Evolutionary conservation across 2,797 vertebrate species (phyloP).

Genomic region (Nannoperca australis): DNA sequence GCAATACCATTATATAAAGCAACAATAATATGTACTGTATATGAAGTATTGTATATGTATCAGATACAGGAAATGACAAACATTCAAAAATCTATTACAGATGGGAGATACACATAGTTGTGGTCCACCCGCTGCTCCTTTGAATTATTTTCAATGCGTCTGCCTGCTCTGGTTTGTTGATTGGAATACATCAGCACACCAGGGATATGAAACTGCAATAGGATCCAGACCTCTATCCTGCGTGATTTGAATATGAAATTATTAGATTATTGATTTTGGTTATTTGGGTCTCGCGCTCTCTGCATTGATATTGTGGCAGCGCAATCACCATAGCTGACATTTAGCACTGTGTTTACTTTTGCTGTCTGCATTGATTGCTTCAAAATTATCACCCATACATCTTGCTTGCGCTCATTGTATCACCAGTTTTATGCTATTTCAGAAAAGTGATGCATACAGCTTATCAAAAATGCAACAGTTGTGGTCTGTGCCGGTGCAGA

Average conservation of each 20-base stretch:
- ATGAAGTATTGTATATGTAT: neutral
- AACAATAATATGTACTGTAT: neutral
- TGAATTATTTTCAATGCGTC: slow-evolving; percentile 68
- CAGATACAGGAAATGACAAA: slow-evolving; percentile 30
- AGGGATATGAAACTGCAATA: slow-evolving; percentile 81
- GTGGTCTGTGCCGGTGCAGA: slow-evolving; percentile 46
- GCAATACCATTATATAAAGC: neutral
- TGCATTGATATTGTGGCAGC: slow-evolving; percentile 73
- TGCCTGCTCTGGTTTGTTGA: slow-evolving; percentile 67
- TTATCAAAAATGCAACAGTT: slow-evolving; percentile 79
- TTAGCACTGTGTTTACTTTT: slow-evolving; percentile 83
- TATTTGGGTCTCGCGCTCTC: slow-evolving; percentile 74
- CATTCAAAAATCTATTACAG: slow-evolving; percentile 35
- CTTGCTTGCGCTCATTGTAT: slow-evolving; percentile 70
- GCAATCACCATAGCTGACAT: slow-evolving; percentile 82
- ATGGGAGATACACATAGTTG: slow-evolving; percentile 19
- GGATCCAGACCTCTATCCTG: slow-evolving; percentile 71
- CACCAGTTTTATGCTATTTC: slow-evolving; percentile 62
- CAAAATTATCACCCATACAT: slow-evolving; percentile 72
- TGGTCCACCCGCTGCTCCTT: slow-evolving; percentile 40
- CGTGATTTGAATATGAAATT: slow-evolving; percentile 85
- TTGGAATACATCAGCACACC: slow-evolving; percentile 75
- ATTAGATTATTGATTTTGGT: slow-evolving; percentile 84
- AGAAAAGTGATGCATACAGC: slow-evolving; percentile 71
- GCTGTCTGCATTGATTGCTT: slow-evolving; percentile 82